A percentile compares a stretch with the other conserved stretches of the same genome.
Evolutionary conservation across 2,888 invertebrate species (phyloP).

Genomic region (Mimumesa dahlbomi): DNA sequence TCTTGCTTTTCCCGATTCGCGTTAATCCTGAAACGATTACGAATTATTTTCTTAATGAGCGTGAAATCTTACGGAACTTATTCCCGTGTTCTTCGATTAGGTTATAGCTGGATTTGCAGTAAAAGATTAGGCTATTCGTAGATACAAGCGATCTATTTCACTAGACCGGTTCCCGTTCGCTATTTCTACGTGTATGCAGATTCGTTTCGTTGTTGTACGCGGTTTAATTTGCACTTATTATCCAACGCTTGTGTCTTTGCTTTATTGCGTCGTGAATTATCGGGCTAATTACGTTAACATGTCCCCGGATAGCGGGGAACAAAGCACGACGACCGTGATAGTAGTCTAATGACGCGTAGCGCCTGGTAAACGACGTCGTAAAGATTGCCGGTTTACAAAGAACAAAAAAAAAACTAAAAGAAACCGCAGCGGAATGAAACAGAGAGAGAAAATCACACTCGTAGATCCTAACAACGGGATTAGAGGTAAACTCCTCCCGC

Average conservation of each 20-base stretch:
- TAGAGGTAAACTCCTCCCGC: too few relatives aligned
- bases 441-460: too few relatives aligned
- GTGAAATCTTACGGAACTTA: too few relatives aligned
- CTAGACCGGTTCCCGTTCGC: too few relatives aligned
- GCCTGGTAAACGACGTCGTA: conserved; percentile 9
- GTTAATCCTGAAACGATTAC: conserved; percentile 2
- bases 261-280: conserved; percentile 17
- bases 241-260: not conserved
- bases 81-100: too few relatives aligned
- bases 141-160: too few relatives aligned
- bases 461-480: too few relatives aligned
- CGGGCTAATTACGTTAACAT: conserved; percentile 23
- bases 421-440: not conserved
- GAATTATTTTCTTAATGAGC: too few relatives aligned
- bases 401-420: conserved; percentile 5
- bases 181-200: not conserved
- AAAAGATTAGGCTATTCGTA: too few relatives aligned
- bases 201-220: not conserved
- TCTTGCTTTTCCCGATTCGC: not conserved
- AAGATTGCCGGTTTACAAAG: not conserved
- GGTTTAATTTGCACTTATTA: conserved; percentile 32
- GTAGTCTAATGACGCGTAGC: conserved; percentile 5
- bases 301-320: conserved; percentile 5
- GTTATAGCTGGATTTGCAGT: too few relatives aligned
- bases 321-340: conserved; percentile 5